These are phyloP conservation scores for Pediacus dermestoides DNA, from an alignment of 2,888 invertebrate genomes.

Conservation along the genomic window DNA sequence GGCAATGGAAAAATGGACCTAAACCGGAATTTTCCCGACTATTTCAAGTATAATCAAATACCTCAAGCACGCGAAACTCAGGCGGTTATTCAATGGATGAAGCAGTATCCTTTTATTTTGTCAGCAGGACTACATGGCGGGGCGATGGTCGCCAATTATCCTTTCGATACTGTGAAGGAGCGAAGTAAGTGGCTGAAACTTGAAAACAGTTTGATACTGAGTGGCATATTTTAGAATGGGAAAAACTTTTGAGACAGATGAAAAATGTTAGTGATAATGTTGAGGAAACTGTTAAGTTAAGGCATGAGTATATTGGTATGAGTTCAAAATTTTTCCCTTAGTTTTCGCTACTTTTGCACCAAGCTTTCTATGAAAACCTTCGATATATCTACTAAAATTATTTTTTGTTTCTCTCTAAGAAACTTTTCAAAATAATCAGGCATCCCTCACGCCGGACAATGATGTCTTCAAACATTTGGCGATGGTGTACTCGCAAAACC, in stretches of 20 bases:
- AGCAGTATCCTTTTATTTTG: constrained; percentile 56
- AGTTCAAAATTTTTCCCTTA: too few relatives aligned
- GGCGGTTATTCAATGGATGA: constrained; percentile 59
- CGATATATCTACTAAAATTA: too few relatives aligned
- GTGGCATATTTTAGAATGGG: constrained; percentile 29
- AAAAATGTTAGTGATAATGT: constrained; percentile 16
- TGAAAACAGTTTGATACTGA: not conserved
- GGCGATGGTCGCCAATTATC: constrained; percentile 66
- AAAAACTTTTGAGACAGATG: constrained; percentile 25
- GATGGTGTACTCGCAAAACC: constrained; percentile 55
- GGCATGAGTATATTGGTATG: constrained; percentile 30
- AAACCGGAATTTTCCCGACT: constrained; percentile 65
- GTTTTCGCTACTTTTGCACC: too few relatives aligned
- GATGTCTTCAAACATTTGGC: constrained; percentile 62
- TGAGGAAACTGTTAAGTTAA: constrained; percentile 19
- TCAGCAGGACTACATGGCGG: constrained; percentile 66
- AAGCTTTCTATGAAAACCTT: too few relatives aligned
- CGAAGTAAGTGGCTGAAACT: constrained; percentile 36
- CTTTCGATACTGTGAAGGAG: constrained; percentile 58
- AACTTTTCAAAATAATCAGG: constrained; percentile 32
- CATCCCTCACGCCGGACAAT: constrained; percentile 59
- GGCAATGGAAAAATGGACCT: constrained; percentile 41
- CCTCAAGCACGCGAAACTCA: constrained; percentile 56
- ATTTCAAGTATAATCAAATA: constrained; percentile 47
- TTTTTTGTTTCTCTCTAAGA: constrained; percentile 29